Percentiles rank a stretch among this genome's conserved stretches.
Evolutionary conservation across 2,113 vertebrate species (phyloP).

Genomic region (Syngnathus scovelli): DNA sequence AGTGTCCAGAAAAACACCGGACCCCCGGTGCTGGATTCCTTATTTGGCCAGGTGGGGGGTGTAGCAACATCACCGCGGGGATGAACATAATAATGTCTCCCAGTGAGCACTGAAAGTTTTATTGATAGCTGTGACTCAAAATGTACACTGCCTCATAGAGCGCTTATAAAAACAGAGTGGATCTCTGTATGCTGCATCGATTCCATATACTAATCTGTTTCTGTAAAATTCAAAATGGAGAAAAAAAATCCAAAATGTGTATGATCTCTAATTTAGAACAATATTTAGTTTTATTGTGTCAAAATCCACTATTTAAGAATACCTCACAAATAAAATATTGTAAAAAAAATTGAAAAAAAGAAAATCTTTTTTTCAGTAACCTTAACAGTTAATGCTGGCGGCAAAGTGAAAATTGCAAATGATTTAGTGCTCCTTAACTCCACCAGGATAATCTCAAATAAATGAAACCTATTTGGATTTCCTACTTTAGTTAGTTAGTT

Average conservation of each 20-base stretch:
- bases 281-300: neutral
- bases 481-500: no score
- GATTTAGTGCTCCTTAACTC: no score
- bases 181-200: constrained; percentile 30
- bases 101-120: constrained; percentile 39
- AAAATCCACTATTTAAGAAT: neutral
- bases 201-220: constrained; percentile 24
- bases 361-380: no score
- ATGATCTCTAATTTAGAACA: neutral
- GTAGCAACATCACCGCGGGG: constrained; percentile 49
- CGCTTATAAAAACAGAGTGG: constrained; percentile 30
- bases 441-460: no score
- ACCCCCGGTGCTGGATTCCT: constrained; percentile 38
- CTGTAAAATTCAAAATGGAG: constrained; percentile 22
- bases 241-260: neutral
- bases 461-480: no score
- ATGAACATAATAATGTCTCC: constrained; percentile 42
- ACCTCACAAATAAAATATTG: no score
- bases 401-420: no score
- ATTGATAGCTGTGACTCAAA: constrained; percentile 48
- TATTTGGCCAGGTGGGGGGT: constrained; percentile 15
- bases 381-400: no score
- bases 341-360: no score
- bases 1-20: constrained; percentile 28
- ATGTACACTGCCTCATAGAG: constrained; percentile 19